A percentile compares a stretch with the other conserved stretches of the same genome.
Evolutionary conservation across 2,888 invertebrate species (phyloP).

Genomic region (Prosapia bicincta): DNA sequence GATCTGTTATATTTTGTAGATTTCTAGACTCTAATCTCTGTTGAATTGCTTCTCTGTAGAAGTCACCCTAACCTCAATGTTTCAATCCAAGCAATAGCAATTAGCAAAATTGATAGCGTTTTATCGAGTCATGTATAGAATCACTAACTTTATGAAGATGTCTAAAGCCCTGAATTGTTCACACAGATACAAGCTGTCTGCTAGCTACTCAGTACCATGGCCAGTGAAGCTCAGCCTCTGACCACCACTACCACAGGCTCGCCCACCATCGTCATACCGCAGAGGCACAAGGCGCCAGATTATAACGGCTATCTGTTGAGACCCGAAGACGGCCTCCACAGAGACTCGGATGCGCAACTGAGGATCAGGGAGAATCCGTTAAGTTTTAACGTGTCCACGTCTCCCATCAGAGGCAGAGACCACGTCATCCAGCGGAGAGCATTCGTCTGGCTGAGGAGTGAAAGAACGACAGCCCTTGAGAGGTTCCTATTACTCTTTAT

Average conservation of each 20-base stretch:
- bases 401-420: constrained; percentile 17
- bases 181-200: too few relatives aligned
- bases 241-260: constrained; percentile 15
- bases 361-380: constrained; percentile 28
- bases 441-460: constrained; percentile 20
- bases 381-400: constrained; percentile 22
- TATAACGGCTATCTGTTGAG: constrained; percentile 20
- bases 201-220: too few relatives aligned
- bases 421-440: constrained; percentile 21
- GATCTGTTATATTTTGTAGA: too few relatives aligned
- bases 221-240: constrained; percentile 18
- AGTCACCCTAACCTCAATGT: too few relatives aligned
- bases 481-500: not conserved
- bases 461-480: constrained; percentile 12
- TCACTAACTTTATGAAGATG: too few relatives aligned
- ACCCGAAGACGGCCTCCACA: constrained; percentile 6
- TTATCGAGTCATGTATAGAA: too few relatives aligned
- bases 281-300: constrained; percentile 8
- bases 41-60: too few relatives aligned
- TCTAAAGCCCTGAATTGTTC: too few relatives aligned
- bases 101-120: too few relatives aligned
- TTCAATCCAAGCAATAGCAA: too few relatives aligned
- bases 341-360: constrained; percentile 12
- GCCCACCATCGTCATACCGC: constrained; percentile 23
- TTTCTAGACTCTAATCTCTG: too few relatives aligned